A percentile compares a stretch with the other conserved stretches of the same genome.
These are phyloP conservation scores for Eurytoma adleriae DNA, from an alignment of 2,888 invertebrate species.

Conservation along the genomic window DNA sequence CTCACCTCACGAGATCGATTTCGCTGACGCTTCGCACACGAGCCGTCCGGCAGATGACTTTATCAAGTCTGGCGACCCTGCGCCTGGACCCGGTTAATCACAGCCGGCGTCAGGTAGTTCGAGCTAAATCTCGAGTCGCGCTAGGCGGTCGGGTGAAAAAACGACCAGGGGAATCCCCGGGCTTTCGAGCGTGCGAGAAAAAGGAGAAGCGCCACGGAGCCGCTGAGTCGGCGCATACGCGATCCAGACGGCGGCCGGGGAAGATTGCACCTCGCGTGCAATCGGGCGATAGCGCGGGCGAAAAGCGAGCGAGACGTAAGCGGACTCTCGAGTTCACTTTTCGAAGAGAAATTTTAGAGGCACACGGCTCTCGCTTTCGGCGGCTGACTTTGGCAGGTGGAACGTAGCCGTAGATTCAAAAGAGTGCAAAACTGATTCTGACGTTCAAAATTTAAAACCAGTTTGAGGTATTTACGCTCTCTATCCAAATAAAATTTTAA, in stretches of 20 bases:
- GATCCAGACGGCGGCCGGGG: constrained; percentile 33
- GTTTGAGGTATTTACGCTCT: background rate
- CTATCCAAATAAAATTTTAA: too few species aligned
- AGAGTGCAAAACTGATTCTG: background rate
- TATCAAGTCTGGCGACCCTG: too few species aligned
- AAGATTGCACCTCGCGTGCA: constrained; percentile 30
- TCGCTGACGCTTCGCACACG: too few species aligned
- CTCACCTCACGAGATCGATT: too few species aligned
- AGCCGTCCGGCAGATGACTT: too few species aligned
- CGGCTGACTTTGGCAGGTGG: too few species aligned
- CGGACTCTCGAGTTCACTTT: background rate
- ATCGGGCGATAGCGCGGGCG: constrained; percentile 1
- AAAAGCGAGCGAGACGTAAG: background rate
- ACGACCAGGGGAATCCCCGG: background rate
- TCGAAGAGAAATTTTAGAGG: too few species aligned
- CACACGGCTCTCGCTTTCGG: too few species aligned
- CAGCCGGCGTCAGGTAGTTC: too few species aligned
- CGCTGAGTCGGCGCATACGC: constrained; percentile 31
- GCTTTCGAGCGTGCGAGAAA: background rate
- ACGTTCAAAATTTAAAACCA: background rate
- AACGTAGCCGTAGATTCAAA: background rate
- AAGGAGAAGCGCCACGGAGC: constrained; percentile 23
- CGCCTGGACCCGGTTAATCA: too few species aligned
- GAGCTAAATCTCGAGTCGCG: too few species aligned
- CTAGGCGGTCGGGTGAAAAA: background rate